A percentile compares a stretch with the other conserved stretches of the same genome.
phyloP scores from a whole-genome alignment of 2,113 vertebrate species.

The Oryzias woworae region DNA sequence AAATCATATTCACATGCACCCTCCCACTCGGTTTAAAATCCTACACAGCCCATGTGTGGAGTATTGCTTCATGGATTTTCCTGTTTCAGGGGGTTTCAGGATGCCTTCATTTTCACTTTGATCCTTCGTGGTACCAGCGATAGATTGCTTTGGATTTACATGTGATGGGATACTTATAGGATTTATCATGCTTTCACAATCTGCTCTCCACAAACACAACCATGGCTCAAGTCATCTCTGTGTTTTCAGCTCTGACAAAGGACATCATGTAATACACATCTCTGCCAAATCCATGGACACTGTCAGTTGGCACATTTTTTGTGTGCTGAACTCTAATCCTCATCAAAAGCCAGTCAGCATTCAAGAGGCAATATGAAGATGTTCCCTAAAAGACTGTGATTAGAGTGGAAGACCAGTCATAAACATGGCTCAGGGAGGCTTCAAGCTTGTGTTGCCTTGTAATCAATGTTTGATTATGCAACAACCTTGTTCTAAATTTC shows the following conservation, averaged over 20 bases:
- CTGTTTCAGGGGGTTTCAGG: slow-evolving; percentile 37
- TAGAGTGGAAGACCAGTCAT: slow-evolving; percentile 31
- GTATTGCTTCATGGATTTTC: slow-evolving; percentile 23
- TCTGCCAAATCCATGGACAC: slow-evolving; percentile 70
- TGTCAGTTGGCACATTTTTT: slow-evolving; percentile 70
- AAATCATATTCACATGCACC: slow-evolving; percentile 8
- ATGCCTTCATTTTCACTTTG: slow-evolving; percentile 32
- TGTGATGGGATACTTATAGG: slow-evolving; percentile 64
- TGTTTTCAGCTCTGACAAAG: slow-evolving; percentile 64
- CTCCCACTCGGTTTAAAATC: slow-evolving; percentile 12
- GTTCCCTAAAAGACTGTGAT: slow-evolving; percentile 39
- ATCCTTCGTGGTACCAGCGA: slow-evolving; percentile 41
- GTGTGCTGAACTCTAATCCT: slow-evolving; percentile 58
- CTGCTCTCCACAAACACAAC: slow-evolving; percentile 54
- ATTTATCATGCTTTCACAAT: slow-evolving; percentile 70
- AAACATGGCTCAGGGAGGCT: slow-evolving; percentile 14
- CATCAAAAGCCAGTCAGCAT: slow-evolving; percentile 47
- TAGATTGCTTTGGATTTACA: slow-evolving; percentile 66
- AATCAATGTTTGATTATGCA: slow-evolving; percentile 6
- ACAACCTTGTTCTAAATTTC: neutral
- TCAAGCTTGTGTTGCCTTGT: slow-evolving; percentile 11
- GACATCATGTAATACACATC: slow-evolving; percentile 64
- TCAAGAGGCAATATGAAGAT: slow-evolving; percentile 45
- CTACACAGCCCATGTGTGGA: neutral
- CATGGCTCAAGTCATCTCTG: slow-evolving; percentile 51